phyloP scores from a whole-genome alignment of 53 echinoderm and acorn worm species.

The Holothuria scabra region DNA sequence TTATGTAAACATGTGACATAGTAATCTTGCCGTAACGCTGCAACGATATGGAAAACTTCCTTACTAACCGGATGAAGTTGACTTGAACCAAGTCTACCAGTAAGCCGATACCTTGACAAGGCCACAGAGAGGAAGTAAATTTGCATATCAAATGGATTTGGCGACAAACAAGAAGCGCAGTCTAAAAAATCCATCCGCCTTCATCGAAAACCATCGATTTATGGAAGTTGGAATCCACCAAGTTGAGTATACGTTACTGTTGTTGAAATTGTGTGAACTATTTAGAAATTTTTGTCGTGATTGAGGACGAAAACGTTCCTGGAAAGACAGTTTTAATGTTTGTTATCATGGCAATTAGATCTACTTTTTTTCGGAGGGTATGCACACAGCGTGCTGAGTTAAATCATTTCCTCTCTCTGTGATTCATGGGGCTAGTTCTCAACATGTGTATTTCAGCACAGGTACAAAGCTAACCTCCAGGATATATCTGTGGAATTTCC shows the following conservation, averaged over 20 bases:
- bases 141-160: constrained; percentile 94
- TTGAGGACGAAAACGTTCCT: too few species aligned
- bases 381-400: constrained; percentile 22
- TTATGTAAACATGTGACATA: too few species aligned
- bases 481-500: constrained; percentile 38
- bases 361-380: constrained; percentile 53
- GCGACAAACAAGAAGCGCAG: constrained; percentile 55
- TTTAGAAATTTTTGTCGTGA: too few species aligned
- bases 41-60: constrained; percentile 4
- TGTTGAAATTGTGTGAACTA: too few species aligned
- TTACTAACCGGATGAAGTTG: constrained; percentile 37
- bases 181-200: constrained; percentile 49
- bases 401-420: constrained; percentile 80
- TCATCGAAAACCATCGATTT: constrained; percentile 9
- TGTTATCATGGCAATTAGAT: constrained; percentile 6
- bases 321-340: not conserved
- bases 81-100: constrained; percentile 64
- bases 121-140: constrained; percentile 98
- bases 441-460: constrained; percentile 47
- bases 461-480: constrained; percentile 35
- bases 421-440: constrained; percentile 63
- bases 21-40: too few species aligned
- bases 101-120: constrained; percentile 98
- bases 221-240: not conserved
- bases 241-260: not conserved